Evolutionary conservation across 2,113 vertebrate genomes (phyloP).

Genomic region (Sitta europaea): DNA sequence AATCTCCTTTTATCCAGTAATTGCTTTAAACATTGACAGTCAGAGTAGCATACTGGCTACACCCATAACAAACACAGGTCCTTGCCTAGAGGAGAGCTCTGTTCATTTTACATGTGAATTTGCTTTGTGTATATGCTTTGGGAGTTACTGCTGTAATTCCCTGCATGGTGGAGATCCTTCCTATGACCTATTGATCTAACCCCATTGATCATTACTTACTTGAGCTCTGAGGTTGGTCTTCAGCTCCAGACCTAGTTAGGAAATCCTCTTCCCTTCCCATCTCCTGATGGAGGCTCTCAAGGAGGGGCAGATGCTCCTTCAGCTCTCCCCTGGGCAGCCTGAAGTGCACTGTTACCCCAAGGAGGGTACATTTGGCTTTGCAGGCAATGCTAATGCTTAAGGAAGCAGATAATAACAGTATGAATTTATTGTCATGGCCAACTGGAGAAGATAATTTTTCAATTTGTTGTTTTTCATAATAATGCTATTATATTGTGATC

Average conservation of each 20-base stretch:
- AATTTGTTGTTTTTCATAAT: too few species aligned
- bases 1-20: background rate
- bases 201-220: background rate
- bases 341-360: background rate
- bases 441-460: background rate
- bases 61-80: accelerated
- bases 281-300: background rate
- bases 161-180: background rate
- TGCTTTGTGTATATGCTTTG: background rate
- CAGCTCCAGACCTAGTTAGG: background rate
- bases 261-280: background rate
- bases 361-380: background rate
- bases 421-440: background rate
- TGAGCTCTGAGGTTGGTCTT: background rate
- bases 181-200: background rate
- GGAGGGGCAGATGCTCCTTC: background rate
- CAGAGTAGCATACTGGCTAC: background rate
- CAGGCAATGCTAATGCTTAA: background rate
- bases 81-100: background rate
- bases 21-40: background rate
- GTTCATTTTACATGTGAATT: background rate
- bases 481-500: background rate
- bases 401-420: background rate
- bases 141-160: background rate
- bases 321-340: background rate